phyloP scores from a whole-genome alignment of 2,888 invertebrate genomes.

The Stegophylla sp. region DNA sequence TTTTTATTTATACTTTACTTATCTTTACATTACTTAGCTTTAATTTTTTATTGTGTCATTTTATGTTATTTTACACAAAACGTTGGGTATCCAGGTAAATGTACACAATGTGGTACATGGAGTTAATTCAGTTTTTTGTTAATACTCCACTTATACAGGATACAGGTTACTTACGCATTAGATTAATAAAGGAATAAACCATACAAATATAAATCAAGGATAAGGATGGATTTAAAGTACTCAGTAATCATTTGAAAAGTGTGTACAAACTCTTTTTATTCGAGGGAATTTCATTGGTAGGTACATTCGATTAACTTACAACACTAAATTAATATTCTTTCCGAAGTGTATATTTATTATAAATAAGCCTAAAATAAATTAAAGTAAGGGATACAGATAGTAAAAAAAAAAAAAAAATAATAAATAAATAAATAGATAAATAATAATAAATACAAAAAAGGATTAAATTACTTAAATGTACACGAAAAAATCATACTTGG shows the following conservation, averaged over 20 bases:
- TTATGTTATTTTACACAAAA: too few relatives aligned
- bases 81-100: too few relatives aligned
- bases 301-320: slow-evolving; percentile 55
- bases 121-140: too few relatives aligned
- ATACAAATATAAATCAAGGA: too few relatives aligned
- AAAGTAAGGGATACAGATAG: slow-evolving; percentile 50
- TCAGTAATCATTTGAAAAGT: slow-evolving; percentile 36
- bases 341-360: slow-evolving; percentile 43
- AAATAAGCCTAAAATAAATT: slow-evolving; percentile 58
- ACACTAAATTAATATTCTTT: slow-evolving; percentile 49
- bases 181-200: too few relatives aligned
- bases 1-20: too few relatives aligned
- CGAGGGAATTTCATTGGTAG: slow-evolving; percentile 39
- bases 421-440: slow-evolving; percentile 32
- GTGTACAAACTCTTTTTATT: slow-evolving; percentile 57
- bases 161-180: too few relatives aligned
- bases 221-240: background rate
- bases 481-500: slow-evolving; percentile 26
- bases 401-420: slow-evolving; percentile 45
- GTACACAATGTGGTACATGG: too few relatives aligned
- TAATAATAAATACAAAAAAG: slow-evolving; percentile 48
- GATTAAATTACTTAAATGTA: slow-evolving; percentile 46
- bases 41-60: too few relatives aligned
- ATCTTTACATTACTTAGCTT: too few relatives aligned
- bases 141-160: too few relatives aligned